Conservation (phyloP, 2,113 vertebrate species). For the Hippocampus guttulatus region DNA sequence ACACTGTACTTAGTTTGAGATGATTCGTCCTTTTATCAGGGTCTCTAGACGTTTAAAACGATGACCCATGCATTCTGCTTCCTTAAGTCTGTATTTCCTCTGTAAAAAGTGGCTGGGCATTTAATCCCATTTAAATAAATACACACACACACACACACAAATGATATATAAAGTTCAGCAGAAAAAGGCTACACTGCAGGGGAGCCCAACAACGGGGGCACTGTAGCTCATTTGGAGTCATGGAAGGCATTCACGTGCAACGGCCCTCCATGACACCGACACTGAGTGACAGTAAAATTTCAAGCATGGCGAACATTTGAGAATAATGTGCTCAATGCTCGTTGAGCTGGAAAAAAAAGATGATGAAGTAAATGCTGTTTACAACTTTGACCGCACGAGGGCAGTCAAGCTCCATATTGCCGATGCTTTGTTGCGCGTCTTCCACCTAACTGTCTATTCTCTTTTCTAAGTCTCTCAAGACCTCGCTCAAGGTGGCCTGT, state of each 20-base stretch:
- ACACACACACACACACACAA: too few species aligned
- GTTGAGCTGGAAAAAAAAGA: neutral
- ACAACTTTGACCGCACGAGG: conserved; percentile 47
- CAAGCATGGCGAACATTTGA: conserved; percentile 12
- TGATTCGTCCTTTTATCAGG: neutral
- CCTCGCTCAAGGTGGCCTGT: conserved; percentile 79
- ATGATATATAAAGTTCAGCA: too few species aligned
- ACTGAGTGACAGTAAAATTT: neutral
- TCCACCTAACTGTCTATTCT: conserved; percentile 1
- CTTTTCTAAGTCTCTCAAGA: conserved; percentile 69
- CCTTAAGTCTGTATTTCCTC: neutral
- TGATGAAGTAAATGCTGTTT: conserved; percentile 1
- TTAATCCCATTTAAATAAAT: too few species aligned
- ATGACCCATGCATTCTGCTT: too few species aligned
- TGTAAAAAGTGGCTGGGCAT: conserved; percentile 3
- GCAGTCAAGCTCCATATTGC: conserved; percentile 44
- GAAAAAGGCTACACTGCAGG: neutral
- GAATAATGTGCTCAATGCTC: conserved; percentile 22
- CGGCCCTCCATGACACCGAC: neutral
- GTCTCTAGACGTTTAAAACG: conserved; percentile 3
- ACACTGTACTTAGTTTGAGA: conserved; percentile 14
- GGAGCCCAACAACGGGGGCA: conserved; percentile 5
- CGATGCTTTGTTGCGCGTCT: neutral
- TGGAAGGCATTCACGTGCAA: neutral
- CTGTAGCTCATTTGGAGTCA: neutral